Conservation (phyloP, 2,888 invertebrate species). For the Cyclophora albipunctata region DNA sequence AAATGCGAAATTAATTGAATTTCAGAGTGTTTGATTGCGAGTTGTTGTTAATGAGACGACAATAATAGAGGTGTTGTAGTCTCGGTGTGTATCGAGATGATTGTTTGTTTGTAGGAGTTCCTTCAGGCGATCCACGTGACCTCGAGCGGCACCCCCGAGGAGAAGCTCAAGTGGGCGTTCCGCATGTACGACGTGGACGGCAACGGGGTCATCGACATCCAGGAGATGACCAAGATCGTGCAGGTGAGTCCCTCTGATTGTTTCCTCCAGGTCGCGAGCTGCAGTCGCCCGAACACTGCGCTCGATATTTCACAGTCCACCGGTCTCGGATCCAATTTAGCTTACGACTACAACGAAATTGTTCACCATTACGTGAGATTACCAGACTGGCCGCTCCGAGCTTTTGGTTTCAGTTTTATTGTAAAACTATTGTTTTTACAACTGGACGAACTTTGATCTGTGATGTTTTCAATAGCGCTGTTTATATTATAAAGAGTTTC, state of each 20-base stretch:
- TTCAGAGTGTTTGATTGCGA: slow-evolving; percentile 7
- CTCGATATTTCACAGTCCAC: too few relatives aligned
- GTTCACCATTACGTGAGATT: too few relatives aligned
- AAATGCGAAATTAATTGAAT: slow-evolving; percentile 5
- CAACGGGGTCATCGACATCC: slow-evolving; percentile 97
- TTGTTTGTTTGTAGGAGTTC: slow-evolving; percentile 87
- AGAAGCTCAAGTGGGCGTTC: slow-evolving; percentile 99
- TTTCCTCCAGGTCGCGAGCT: not conserved
- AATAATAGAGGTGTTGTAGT: slow-evolving; percentile 2
- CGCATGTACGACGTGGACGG: slow-evolving; percentile 99
- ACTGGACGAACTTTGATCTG: too few relatives aligned
- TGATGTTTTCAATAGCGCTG: too few relatives aligned
- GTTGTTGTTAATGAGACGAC: slow-evolving; percentile 1
- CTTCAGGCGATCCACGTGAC: slow-evolving; percentile 98
- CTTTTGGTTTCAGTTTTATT: too few relatives aligned
- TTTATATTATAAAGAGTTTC: too few relatives aligned
- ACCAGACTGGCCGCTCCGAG: too few relatives aligned
- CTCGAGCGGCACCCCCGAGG: slow-evolving; percentile 97
- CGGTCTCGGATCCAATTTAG: too few relatives aligned
- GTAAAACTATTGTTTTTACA: too few relatives aligned
- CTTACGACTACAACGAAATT: too few relatives aligned
- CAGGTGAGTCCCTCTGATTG: slow-evolving; percentile 79
- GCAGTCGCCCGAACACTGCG: too few relatives aligned
- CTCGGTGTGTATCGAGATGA: slow-evolving; percentile 27
- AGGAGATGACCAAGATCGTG: slow-evolving; percentile 99